phyloP scores from a whole-genome alignment of 2,888 invertebrate species.

The Dynastes hyllus region DNA sequence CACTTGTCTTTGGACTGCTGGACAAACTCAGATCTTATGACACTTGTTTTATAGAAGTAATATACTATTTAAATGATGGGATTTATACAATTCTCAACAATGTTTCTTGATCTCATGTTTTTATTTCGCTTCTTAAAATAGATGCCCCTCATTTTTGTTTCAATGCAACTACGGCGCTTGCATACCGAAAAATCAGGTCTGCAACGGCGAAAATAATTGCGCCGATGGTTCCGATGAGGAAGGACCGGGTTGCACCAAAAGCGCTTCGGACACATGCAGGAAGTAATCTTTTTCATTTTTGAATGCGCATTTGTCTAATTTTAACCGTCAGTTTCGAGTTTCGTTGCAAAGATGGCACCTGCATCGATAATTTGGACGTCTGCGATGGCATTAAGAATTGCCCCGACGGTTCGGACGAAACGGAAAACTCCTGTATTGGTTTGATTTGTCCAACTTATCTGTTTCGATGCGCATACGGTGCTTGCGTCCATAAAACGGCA shows the following conservation, averaged over 20 bases:
- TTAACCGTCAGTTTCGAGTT: slow-evolving; percentile 54
- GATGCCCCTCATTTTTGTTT: slow-evolving; percentile 71
- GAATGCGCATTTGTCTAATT: not conserved
- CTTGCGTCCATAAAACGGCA: slow-evolving; percentile 71
- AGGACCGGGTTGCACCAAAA: slow-evolving; percentile 21
- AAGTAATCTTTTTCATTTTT: not conserved
- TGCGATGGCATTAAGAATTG: slow-evolving; percentile 71
- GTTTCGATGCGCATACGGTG: slow-evolving; percentile 73
- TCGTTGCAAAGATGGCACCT: slow-evolving; percentile 67
- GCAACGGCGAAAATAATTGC: slow-evolving; percentile 71
- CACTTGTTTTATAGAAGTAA: no score
- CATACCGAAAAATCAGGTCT: slow-evolving; percentile 67
- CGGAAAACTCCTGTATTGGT: slow-evolving; percentile 58
- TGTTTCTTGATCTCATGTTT: not conserved
- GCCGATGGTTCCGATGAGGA: slow-evolving; percentile 68
- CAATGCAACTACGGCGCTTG: slow-evolving; percentile 74
- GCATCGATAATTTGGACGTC: slow-evolving; percentile 68
- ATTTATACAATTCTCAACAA: not conserved
- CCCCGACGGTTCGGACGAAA: slow-evolving; percentile 71
- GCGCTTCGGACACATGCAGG: not conserved
- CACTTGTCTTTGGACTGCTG: no score
- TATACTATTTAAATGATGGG: no score
- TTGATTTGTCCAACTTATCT: slow-evolving; percentile 69
- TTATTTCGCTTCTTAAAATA: slow-evolving; percentile 51
- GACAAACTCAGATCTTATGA: no score